Conservation (phyloP, 2,888 invertebrate genomes). For the Belgica antarctica region DNA sequence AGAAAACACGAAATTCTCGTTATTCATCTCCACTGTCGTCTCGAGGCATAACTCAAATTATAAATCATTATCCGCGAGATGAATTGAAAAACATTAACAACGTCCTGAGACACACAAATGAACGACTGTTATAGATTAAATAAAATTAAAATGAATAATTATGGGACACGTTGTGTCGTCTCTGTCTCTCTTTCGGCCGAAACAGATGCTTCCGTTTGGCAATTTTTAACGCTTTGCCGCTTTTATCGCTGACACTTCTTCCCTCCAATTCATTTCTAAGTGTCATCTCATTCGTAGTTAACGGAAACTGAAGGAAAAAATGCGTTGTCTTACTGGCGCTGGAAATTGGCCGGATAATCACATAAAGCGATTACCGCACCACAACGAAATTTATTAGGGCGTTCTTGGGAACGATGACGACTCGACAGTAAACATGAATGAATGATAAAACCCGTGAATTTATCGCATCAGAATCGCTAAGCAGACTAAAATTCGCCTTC, state of each 20-base stretch:
- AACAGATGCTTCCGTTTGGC: neutral
- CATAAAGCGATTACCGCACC: neutral
- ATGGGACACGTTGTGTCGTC: neutral
- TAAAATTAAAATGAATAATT: constrained; percentile 28
- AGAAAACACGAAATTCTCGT: neutral
- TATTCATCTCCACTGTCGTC: neutral
- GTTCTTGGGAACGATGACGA: neutral
- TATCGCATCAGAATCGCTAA: neutral
- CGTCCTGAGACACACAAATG: neutral
- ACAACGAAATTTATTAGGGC: neutral
- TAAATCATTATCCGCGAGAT: constrained; percentile 27
- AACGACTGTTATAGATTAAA: constrained; percentile 4
- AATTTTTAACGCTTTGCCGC: neutral
- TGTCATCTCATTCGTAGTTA: neutral
- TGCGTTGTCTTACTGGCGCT: neutral
- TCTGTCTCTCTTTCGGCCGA: neutral
- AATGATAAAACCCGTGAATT: constrained; percentile 13
- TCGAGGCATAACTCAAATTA: constrained; percentile 5
- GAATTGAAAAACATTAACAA: constrained; percentile 22
- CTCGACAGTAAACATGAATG: neutral
- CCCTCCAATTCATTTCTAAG: constrained; percentile 24
- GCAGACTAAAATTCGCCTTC: too few species aligned
- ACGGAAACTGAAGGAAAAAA: neutral
- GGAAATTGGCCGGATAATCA: neutral
- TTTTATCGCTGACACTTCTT: neutral